A percentile compares a stretch with the other conserved stretches of the same genome.
Evolutionary conservation across 1,140 invertebrate genomes (phyloP).

Genomic region (Anagrus nilaparvatae): DNA sequence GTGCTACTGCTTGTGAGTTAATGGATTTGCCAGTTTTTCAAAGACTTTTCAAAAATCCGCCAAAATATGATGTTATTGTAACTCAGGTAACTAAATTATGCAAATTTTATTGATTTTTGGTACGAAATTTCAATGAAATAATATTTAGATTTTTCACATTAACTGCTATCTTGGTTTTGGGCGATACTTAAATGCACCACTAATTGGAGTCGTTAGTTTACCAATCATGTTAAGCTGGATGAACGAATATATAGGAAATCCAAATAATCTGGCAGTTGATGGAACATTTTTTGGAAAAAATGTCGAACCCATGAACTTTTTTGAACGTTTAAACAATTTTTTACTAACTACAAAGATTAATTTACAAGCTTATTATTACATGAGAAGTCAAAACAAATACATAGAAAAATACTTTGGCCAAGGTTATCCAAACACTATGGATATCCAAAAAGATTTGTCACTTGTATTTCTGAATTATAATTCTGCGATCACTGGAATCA

Average conservation of each 20-base stretch:
- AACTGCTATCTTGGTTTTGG: constrained; percentile 45
- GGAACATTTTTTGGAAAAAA: constrained; percentile 35
- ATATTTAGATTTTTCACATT: constrained; percentile 24
- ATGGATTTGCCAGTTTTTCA: constrained; percentile 15
- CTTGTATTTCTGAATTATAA: constrained; percentile 48
- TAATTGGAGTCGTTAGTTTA: constrained; percentile 47
- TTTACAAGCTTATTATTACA: constrained; percentile 16
- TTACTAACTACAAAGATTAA: constrained; percentile 5
- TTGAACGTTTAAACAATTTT: constrained; percentile 40
- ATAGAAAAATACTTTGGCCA: constrained; percentile 34
- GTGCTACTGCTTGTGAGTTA: constrained; percentile 15
- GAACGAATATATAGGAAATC: constrained; percentile 46
- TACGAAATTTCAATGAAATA: not conserved
- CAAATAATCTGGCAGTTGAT: constrained; percentile 44
- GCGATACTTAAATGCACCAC: constrained; percentile 45
- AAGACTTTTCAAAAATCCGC: constrained; percentile 16
- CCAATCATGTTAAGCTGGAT: constrained; percentile 47
- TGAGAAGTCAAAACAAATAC: constrained; percentile 12
- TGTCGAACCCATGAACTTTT: constrained; percentile 49
- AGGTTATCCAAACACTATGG: constrained; percentile 26
- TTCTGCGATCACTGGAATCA: constrained; percentile 39
- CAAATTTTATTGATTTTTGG: no score
- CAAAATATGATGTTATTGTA: constrained; percentile 16
- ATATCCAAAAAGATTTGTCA: constrained; percentile 37
- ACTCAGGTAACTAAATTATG: constrained; percentile 18